These are phyloP conservation scores for Eubasilissa regina DNA, from an alignment of 1,140 invertebrate genomes.

Conservation along the genomic window DNA sequence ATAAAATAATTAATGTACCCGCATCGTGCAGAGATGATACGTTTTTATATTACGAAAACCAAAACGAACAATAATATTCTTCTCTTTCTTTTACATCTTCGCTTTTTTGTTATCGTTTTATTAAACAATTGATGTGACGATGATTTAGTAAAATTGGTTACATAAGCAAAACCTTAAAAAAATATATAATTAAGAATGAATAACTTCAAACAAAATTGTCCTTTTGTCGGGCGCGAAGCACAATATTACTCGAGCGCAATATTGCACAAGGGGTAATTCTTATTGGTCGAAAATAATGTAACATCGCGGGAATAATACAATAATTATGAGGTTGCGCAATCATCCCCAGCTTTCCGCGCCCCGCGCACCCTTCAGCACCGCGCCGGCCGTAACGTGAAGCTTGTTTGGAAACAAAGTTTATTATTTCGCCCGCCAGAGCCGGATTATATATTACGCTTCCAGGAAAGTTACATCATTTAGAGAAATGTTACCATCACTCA, in stretches of 20 bases:
- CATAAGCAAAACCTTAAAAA: neutral
- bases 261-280: conserved; percentile 2
- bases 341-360: neutral
- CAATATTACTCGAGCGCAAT: neutral
- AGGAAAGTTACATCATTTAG: neutral
- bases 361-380: neutral
- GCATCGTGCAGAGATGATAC: no score
- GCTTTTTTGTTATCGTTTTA: no score
- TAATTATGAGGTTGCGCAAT: neutral
- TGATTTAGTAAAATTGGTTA: no score
- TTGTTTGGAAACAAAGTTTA: conserved; percentile 3
- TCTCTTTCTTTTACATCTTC: no score
- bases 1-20: no score
- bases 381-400: neutral
- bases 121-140: no score
- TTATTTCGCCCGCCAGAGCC: neutral
- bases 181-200: neutral
- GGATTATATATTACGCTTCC: neutral
- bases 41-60: no score
- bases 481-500: neutral
- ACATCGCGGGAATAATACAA: neutral
- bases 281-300: conserved; percentile 4
- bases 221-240: neutral
- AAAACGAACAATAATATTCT: no score
- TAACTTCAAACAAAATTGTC: neutral